Evolutionary conservation across 2,797 vertebrate genomes (phyloP), one percentile per base, ranked within the genome.

Genomic region (Tinamus major): DNA sequence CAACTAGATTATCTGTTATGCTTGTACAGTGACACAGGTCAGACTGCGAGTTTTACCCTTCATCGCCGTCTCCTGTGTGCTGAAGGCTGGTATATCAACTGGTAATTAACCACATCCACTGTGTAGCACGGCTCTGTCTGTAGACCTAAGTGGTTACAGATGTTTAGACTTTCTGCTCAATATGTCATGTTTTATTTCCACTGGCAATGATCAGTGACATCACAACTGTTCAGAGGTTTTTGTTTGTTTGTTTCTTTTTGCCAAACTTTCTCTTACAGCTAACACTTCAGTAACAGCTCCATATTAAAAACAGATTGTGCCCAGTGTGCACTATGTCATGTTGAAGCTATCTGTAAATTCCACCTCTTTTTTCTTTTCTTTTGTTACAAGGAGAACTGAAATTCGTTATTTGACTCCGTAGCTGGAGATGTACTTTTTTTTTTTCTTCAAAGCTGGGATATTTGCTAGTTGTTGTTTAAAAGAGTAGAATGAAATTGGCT

Each of bases 151-250:
- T 93, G 63, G 18, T 85, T 89, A 62, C 89, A 92, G 93, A 72
- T 92, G 93, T 93, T 67, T 12, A 27, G 82, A 67, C 61, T 39
- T 90, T 64, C 64, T 79, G 1, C 42, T 67, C 21, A 59, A 13
- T 17, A 35, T 80, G 62, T 56, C 51, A 26, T 68, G 53, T 70
- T 87, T 89, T 67, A 37, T 89, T 94, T 95, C 88, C 58, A 90
- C 79, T 87, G 80, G 53, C 21, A 46, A 4, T 61, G 35, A 70
- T 90, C 71, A 89, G 39, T 79, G 79, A 62, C 7, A 12, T 93
- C 79, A 82, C 41, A 33, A 3, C 74, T 79, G 35, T 65, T 75
- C 48, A 56, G 27, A 29, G 55, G 4, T 27, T 19, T 2, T 24
- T 31, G 7, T 55, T 90, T 81, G 65, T 85, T 62, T 65, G 61